phyloP scores from a whole-genome alignment of 1,140 invertebrate species.

The Ruditapes philippinarum region DNA sequence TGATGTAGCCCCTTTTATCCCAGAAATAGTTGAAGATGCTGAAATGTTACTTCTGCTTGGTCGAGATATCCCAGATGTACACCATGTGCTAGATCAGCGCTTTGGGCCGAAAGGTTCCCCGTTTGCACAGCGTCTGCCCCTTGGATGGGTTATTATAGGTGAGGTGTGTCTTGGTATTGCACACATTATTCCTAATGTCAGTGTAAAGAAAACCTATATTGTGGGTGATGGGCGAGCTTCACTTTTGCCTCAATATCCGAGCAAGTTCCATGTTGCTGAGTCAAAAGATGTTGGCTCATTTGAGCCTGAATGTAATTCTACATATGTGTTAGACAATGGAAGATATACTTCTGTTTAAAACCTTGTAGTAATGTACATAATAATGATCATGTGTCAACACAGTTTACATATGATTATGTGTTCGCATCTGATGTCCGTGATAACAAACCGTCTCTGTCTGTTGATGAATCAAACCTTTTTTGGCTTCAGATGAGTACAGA shows the following conservation, averaged over 20 bases:
- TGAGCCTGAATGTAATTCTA: neutral
- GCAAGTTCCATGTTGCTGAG: conserved; percentile 43
- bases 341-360: conserved; percentile 43
- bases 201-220: conserved; percentile 56
- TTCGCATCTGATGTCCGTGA: conserved; percentile 17
- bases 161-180: conserved; percentile 40
- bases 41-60: conserved; percentile 61
- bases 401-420: conserved; percentile 25
- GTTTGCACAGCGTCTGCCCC: conserved; percentile 40
- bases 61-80: conserved; percentile 63
- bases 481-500: conserved; percentile 54
- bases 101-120: conserved; percentile 51
- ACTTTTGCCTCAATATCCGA: conserved; percentile 29
- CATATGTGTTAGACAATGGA: conserved; percentile 43
- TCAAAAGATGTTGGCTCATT: neutral
- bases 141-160: conserved; percentile 57
- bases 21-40: conserved; percentile 5
- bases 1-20: conserved; percentile 19
- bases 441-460: conserved; percentile 33
- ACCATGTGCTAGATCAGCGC: conserved; percentile 65
- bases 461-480: neutral
- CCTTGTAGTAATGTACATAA: conserved; percentile 29
- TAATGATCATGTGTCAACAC: neutral
- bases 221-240: conserved; percentile 53
- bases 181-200: conserved; percentile 32